phyloP scores from a whole-genome alignment of 2,113 vertebrate species.

The Motacilla alba region DNA sequence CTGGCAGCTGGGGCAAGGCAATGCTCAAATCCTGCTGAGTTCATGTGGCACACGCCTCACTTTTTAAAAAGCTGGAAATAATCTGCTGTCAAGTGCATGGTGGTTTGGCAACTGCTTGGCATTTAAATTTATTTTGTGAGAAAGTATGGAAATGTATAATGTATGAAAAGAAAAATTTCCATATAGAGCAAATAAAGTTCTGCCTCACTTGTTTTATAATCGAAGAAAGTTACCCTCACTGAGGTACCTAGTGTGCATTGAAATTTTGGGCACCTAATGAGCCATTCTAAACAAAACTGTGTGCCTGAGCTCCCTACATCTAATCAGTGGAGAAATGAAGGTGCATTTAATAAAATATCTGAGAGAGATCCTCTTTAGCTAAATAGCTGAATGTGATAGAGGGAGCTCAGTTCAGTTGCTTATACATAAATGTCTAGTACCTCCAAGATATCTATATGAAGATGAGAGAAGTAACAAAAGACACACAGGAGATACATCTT shows the following conservation, averaged over 20 bases:
- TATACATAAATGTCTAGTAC: not conserved
- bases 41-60: rapidly evolving
- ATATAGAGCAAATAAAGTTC: not conserved
- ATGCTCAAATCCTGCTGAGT: not conserved
- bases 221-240: not conserved
- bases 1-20: rapidly evolving
- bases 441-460: not conserved
- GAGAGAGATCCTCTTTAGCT: not conserved
- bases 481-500: not conserved
- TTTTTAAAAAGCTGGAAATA: not conserved
- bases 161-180: not conserved
- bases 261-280: not conserved
- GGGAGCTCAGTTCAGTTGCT: not conserved
- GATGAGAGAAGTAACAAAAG: not conserved
- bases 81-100: rapidly evolving
- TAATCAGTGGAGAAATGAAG: not conserved
- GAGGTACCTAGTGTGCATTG: not conserved
- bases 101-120: not conserved
- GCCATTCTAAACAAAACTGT: not conserved
- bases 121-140: not conserved
- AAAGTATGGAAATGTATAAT: not conserved
- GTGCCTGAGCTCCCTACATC: not conserved
- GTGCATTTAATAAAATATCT: not conserved
- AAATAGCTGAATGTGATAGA: not conserved
- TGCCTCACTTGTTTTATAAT: not conserved